Evolutionary conservation across 2,888 invertebrate genomes (phyloP), one percentile per base, ranked within the genome.

Genomic region (Ormia ochracea): DNA sequence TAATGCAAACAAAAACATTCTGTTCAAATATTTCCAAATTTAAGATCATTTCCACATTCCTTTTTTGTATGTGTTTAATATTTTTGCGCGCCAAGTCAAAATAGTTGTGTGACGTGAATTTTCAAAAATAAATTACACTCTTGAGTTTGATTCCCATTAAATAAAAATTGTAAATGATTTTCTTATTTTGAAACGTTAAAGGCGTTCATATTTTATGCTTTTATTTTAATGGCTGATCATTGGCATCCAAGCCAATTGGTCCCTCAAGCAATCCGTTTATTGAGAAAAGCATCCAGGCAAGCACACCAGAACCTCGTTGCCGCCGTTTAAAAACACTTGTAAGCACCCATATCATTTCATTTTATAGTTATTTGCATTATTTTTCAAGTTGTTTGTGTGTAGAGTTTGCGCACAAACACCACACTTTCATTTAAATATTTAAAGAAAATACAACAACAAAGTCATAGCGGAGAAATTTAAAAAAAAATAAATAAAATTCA

Each of bases 331-430:
- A 61, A 54, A 26, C 43, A 19, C 54, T 65, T 54, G 31, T 36
- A 26, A 23, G 43, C 38, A 38, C n/a, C n/a, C n/a, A n/a, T n/a
- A 48, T 23, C 2, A 21, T 54, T 56, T 36, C 5, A 45, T 65
- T 65, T 58, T 26, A 48, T 38, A 14, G 36, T 58, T 58, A 48
- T 59, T 45, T 48, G 38, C 4, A 33, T 50, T 23, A 21, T 56
- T 48, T 45, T 33, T 17, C n/a, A 21, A 23, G 14, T 61, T 61
- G 4, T 61, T 69, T 58, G 23, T 72, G 50, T 61, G 43, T 59
- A 52, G 65, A 75, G 66, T 66, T 66, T 75, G 70, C 66, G 59
- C 75, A 72, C 36, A 79, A 54, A 63, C 14, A 31, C n/a, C 45
- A 50, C 38, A 70, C 21, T 58, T 69, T 76, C 31, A 66, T 68